Evolutionary conservation across 2,113 vertebrate species (phyloP).

Genomic region (Mesembrinibis cayennensis): DNA sequence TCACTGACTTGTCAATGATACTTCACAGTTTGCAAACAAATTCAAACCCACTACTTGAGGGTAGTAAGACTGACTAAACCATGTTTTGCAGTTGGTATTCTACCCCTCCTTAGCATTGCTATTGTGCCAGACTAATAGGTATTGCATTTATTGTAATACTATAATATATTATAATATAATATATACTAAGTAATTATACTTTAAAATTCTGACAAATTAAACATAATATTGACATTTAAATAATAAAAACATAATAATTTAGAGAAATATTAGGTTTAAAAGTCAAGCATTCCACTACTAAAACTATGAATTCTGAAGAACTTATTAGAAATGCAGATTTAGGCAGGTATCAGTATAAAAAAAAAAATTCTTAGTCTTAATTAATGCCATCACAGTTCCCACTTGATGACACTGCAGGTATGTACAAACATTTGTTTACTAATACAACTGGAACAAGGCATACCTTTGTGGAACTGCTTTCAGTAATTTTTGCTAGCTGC

Average conservation of each 20-base stretch:
- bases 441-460: background rate
- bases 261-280: background rate
- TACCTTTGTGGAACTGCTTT: conserved; percentile 95
- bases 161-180: too few relatives aligned
- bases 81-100: background rate
- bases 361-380: background rate
- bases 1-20: background rate
- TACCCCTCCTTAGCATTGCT: background rate
- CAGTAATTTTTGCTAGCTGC: conserved; percentile 94
- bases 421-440: background rate
- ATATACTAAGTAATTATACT: background rate
- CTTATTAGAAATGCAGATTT: background rate
- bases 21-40: background rate
- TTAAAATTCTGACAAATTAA: background rate
- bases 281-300: background rate
- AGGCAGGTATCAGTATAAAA: background rate
- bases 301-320: background rate
- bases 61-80: background rate
- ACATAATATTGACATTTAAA: background rate
- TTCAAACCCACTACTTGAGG: background rate
- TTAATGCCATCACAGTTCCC: background rate
- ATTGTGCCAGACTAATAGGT: background rate
- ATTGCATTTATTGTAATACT: background rate
- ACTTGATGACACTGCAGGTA: background rate
- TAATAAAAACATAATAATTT: background rate